These are phyloP conservation scores for Cataglyphis rosenhaueri DNA, from an alignment of 2,888 invertebrate species.

Conservation along the genomic window DNA sequence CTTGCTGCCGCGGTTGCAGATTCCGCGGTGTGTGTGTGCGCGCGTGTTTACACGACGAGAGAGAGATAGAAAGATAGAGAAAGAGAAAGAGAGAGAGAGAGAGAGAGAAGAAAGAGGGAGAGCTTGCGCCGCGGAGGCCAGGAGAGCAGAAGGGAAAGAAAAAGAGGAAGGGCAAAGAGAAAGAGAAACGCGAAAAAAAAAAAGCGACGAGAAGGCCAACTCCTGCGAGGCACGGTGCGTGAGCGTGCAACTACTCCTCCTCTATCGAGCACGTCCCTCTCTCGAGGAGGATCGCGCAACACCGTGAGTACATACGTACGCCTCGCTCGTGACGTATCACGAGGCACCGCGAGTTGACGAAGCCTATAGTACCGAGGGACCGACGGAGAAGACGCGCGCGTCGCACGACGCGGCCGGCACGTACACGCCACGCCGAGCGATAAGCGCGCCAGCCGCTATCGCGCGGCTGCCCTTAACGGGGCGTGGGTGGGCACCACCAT, in stretches of 20 bases:
- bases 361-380: not conserved
- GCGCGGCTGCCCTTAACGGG: conserved; percentile 41
- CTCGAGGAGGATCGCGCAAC: conserved; percentile 17
- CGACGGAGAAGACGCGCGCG: conserved; percentile 22
- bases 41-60: conserved; percentile 72
- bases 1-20: conserved; percentile 74
- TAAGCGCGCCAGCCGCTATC: conserved; percentile 41
- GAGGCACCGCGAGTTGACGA: conserved; percentile 11
- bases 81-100: conserved; percentile 32
- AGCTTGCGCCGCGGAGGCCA: conserved; percentile 50
- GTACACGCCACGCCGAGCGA: conserved; percentile 26
- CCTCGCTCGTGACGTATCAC: conserved; percentile 17
- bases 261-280: not conserved
- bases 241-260: conserved; percentile 16
- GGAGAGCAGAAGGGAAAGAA: conserved; percentile 44
- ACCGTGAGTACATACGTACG: not conserved
- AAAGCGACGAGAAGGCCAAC: not conserved
- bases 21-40: conserved; percentile 64
- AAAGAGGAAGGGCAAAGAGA: conserved; percentile 28
- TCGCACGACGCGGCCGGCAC: conserved; percentile 23
- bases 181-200: conserved; percentile 22
- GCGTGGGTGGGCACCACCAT: conserved; percentile 53
- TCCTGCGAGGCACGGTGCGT: conserved; percentile 32
- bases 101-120: conserved; percentile 39
- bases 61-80: conserved; percentile 16